Conservation (phyloP, 2,113 vertebrate genomes). For the Nothoprocta pentlandii region DNA sequence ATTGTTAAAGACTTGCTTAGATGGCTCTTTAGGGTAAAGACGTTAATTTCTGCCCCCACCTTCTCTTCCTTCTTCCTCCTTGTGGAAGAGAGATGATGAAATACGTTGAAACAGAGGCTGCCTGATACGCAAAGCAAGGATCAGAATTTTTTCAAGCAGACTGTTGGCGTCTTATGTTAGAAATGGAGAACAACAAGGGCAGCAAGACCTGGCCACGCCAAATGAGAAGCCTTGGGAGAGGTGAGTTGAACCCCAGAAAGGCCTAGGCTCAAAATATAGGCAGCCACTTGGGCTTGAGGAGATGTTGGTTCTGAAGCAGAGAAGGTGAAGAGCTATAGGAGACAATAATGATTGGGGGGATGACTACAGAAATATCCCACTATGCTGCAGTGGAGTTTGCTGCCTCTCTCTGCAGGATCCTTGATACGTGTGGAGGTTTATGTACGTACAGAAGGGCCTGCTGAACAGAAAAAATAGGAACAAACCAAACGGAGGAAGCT, state of each 20-base stretch:
- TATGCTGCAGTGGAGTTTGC: not conserved
- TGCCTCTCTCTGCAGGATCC: not conserved
- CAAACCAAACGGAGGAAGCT: not conserved
- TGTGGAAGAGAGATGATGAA: not conserved
- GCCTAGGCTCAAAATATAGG: not conserved
- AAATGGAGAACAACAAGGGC: not conserved
- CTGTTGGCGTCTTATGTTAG: not conserved
- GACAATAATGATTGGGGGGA: not conserved
- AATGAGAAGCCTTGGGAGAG: not conserved
- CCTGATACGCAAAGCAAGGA: not conserved
- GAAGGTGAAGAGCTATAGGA: not conserved
- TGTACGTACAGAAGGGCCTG: not conserved
- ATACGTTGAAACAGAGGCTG: not conserved
- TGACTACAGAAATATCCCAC: not conserved
- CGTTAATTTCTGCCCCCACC: not conserved
- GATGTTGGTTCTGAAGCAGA: not conserved
- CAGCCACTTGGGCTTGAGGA: not conserved
- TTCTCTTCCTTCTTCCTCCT: not conserved
- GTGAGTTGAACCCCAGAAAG: not conserved
- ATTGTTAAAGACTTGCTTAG: not conserved
- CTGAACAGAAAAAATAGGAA: not conserved
- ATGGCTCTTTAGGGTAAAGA: not conserved
- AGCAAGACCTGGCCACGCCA: accelerated
- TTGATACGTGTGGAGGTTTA: not conserved
- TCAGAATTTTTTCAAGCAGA: not conserved